These are phyloP conservation scores for Elachura formosa DNA, from an alignment of 2,113 vertebrate species.

Conservation along the genomic window DNA sequence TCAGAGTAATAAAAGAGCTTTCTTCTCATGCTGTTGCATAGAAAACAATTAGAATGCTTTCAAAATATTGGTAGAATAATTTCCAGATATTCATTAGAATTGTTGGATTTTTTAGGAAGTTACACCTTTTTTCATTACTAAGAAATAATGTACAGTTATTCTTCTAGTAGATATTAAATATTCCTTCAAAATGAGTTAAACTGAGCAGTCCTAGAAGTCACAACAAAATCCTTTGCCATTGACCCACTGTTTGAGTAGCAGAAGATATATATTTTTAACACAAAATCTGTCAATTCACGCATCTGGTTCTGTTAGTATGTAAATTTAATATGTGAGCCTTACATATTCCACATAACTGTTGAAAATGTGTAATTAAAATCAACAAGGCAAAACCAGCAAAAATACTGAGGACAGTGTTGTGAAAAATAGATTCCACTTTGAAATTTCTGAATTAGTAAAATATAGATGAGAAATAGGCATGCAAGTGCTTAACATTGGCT, in stretches of 20 bases:
- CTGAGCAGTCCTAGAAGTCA: background rate
- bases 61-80: background rate
- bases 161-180: background rate
- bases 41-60: background rate
- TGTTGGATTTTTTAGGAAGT: background rate
- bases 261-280: background rate
- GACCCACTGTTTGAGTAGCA: background rate
- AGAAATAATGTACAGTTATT: background rate
- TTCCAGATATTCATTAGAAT: background rate
- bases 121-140: background rate
- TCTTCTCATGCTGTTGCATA: background rate
- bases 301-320: background rate
- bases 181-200: background rate
- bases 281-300: background rate
- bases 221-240: background rate
- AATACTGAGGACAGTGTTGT: background rate
- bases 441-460: conserved; percentile 20
- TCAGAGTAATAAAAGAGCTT: no score
- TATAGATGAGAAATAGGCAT: background rate
- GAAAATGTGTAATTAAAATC: background rate
- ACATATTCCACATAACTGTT: background rate
- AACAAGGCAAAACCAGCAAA: background rate
- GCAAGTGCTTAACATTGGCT: background rate
- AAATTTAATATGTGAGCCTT: background rate
- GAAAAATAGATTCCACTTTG: background rate